Percentiles rank a stretch among this genome's conserved stretches.
Evolutionary conservation across 2,888 invertebrate genomes (phyloP).

Genomic region (Acanthosepion esculentum): DNA sequence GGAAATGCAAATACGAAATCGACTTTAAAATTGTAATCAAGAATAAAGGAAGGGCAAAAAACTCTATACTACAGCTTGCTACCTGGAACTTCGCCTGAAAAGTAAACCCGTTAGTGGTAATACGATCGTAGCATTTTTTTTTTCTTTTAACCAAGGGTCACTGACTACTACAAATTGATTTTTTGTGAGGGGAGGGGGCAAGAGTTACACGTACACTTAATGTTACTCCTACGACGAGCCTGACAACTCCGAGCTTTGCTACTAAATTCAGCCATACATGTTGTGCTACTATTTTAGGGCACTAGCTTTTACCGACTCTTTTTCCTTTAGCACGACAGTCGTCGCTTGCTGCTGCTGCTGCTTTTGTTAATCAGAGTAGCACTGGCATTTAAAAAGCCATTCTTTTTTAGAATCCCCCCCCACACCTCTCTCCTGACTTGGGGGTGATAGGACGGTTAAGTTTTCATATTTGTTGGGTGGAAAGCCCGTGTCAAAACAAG

Average conservation of each 20-base stretch:
- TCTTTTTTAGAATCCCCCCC: background rate
- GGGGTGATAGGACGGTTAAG: background rate
- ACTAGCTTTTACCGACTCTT: background rate
- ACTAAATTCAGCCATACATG: background rate
- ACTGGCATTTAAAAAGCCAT: background rate
- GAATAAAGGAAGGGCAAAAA: background rate
- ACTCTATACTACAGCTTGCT: background rate
- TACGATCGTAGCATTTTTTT: background rate
- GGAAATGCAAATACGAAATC: background rate
- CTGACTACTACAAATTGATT: background rate
- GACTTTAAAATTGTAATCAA: background rate
- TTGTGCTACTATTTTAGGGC: conserved; percentile 36
- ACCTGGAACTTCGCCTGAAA: background rate
- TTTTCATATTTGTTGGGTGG: conserved; percentile 23
- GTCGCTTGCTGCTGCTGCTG: background rate
- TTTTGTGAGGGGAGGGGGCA: background rate
- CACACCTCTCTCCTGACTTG: too few species aligned
- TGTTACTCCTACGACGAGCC: background rate
- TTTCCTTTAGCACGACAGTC: too few species aligned
- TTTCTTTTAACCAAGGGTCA: background rate
- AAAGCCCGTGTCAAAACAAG: conserved; percentile 45
- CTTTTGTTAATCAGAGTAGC: conserved; percentile 37
- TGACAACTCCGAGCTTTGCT: background rate
- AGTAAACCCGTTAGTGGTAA: background rate
- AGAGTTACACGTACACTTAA: background rate